Conservation (phyloP, 2,888 invertebrate genomes). For the Girardia tigrina region DNA sequence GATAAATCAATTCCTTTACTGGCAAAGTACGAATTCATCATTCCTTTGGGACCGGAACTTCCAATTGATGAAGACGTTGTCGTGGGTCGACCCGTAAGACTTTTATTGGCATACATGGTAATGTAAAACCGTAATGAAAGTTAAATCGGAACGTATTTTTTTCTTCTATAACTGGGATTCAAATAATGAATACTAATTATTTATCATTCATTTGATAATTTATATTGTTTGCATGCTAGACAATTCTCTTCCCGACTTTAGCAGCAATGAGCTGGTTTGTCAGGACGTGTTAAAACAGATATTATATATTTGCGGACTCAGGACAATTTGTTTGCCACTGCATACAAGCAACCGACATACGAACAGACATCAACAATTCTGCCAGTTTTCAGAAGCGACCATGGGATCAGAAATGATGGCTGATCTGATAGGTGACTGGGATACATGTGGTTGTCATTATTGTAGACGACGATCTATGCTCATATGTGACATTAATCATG, state of each 20-base stretch:
- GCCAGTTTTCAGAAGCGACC: background rate
- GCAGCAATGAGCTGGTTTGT: background rate
- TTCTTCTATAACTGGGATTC: background rate
- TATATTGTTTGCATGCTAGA: slow-evolving; percentile 18
- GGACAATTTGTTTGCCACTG: background rate
- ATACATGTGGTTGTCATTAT: background rate
- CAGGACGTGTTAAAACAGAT: slow-evolving; percentile 15
- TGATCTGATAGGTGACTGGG: background rate
- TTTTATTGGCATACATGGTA: slow-evolving; percentile 4
- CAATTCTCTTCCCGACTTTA: background rate
- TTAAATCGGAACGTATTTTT: background rate
- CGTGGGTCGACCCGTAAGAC: background rate
- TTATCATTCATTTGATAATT: slow-evolving; percentile 16
- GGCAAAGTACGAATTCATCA: background rate
- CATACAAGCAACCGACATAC: background rate
- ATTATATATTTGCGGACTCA: background rate
- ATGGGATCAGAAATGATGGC: background rate
- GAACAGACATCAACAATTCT: background rate
- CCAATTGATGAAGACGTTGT: background rate
- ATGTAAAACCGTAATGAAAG: too few species aligned
- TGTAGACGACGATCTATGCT: background rate
- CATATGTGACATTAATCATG: background rate
- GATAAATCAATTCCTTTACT: slow-evolving; percentile 17
- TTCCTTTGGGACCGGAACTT: background rate
- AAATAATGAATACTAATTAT: slow-evolving; percentile 14